These are phyloP conservation scores for Serranus cabrilla DNA, from an alignment of 2,797 vertebrate genomes.

Conservation along the genomic window DNA sequence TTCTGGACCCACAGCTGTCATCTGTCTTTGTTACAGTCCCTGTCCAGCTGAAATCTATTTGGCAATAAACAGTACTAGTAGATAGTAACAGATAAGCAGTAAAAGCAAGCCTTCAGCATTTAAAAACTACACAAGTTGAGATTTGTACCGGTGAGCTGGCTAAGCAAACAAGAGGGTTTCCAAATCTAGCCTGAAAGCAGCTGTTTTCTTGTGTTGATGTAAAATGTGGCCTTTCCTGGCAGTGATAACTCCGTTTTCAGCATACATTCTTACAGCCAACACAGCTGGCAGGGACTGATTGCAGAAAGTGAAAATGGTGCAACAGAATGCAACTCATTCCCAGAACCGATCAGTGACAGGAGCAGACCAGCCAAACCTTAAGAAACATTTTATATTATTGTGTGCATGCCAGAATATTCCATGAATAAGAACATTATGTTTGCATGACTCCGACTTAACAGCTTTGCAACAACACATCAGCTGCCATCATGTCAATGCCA, in stretches of 20 bases:
- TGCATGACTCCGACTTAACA: constrained; percentile 3
- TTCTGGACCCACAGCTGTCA: constrained; percentile 6
- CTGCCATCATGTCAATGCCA: neutral
- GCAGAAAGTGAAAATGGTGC: neutral
- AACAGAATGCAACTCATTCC: constrained; percentile 1
- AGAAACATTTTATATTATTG: neutral
- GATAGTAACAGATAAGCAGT: neutral
- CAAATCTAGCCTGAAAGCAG: neutral
- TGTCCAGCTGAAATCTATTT: constrained; percentile 12
- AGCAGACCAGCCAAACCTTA: neutral
- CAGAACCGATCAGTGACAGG: neutral
- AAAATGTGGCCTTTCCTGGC: constrained; percentile 11
- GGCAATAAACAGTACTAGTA: neutral
- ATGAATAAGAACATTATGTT: neutral
- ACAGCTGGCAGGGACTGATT: neutral
- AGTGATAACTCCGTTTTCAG: neutral
- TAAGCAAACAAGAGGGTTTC: neutral
- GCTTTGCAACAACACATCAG: constrained; percentile 23
- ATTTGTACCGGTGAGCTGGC: neutral
- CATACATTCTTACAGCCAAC: neutral
- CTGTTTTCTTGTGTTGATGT: neutral
- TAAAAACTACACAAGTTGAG: neutral
- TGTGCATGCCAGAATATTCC: constrained; percentile 5
- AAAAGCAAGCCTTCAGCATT: neutral
- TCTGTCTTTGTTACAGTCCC: constrained; percentile 3